These are phyloP conservation scores for Trissolcus brochymenae DNA, from an alignment of 2,888 invertebrate species.

Conservation along the genomic window DNA sequence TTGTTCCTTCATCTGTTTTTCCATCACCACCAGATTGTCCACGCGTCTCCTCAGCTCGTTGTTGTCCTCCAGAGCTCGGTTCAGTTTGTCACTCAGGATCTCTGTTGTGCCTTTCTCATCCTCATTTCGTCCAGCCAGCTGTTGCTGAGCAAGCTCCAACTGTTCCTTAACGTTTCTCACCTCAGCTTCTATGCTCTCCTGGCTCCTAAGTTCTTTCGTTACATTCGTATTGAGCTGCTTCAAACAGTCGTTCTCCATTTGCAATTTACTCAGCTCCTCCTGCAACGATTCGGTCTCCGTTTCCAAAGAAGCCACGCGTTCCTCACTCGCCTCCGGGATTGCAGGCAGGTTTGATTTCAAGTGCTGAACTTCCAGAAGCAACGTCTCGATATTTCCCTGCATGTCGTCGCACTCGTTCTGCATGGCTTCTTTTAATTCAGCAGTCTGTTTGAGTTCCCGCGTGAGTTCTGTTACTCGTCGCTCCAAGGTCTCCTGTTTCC, in stretches of 20 bases:
- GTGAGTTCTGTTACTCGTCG: slow-evolving; percentile 71
- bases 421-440: slow-evolving; percentile 68
- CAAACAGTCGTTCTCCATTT: slow-evolving; percentile 68
- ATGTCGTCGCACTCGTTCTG: slow-evolving; percentile 71
- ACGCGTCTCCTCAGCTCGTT: slow-evolving; percentile 73
- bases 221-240: slow-evolving; percentile 64
- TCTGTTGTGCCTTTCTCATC: slow-evolving; percentile 34
- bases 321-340: slow-evolving; percentile 73
- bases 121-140: slow-evolving; percentile 53
- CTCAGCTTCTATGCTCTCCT: slow-evolving; percentile 78
- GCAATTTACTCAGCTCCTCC: slow-evolving; percentile 76
- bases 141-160: slow-evolving; percentile 76
- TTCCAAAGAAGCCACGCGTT: slow-evolving; percentile 70
- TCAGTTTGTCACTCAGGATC: slow-evolving; percentile 60
- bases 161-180: slow-evolving; percentile 78
- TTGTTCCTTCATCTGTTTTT: slow-evolving; percentile 65
- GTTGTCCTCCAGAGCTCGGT: slow-evolving; percentile 66
- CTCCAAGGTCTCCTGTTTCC: slow-evolving; percentile 74
- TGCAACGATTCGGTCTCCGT: slow-evolving; percentile 74
- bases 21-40: slow-evolving; percentile 68
- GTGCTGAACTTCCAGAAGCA: slow-evolving; percentile 68
- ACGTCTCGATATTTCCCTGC: slow-evolving; percentile 72
- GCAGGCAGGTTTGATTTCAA: slow-evolving; percentile 70
- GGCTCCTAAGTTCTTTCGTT: slow-evolving; percentile 74
- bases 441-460: slow-evolving; percentile 66